Percentiles rank a stretch among this genome's conserved stretches.
phyloP scores from a whole-genome alignment of 1,140 invertebrate genomes.

The Bursaphelenchus mucronatus region DNA sequence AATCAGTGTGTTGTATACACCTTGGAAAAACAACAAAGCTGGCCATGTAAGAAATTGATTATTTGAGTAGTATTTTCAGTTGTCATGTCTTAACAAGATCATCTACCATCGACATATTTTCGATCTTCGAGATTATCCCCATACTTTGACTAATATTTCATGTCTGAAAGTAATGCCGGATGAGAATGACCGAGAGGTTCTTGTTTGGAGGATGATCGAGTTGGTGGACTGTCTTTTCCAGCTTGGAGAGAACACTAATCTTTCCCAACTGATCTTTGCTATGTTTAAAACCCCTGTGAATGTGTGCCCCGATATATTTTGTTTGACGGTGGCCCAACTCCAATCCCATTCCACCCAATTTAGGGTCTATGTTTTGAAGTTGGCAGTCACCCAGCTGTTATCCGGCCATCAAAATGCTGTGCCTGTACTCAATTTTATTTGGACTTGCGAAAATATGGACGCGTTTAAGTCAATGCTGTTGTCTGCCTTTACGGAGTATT shows the following conservation, averaged over 20 bases:
- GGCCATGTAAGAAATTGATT: slow-evolving; percentile 16
- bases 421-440: slow-evolving; percentile 38
- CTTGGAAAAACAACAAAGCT: slow-evolving; percentile 9
- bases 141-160: slow-evolving; percentile 77
- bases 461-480: slow-evolving; percentile 29
- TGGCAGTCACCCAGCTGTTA: slow-evolving; percentile 33
- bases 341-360: slow-evolving; percentile 34
- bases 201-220: slow-evolving; percentile 83
- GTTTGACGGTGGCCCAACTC: slow-evolving; percentile 39
- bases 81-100: slow-evolving; percentile 74
- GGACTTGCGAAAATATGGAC: slow-evolving; percentile 28
- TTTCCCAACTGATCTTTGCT: slow-evolving; percentile 27
- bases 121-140: slow-evolving; percentile 84
- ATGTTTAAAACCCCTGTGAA: slow-evolving; percentile 32
- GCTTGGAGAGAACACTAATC: slow-evolving; percentile 69
- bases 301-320: slow-evolving; percentile 37
- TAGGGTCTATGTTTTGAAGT: slow-evolving; percentile 31
- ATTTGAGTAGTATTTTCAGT: slow-evolving; percentile 22
- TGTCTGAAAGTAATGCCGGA: slow-evolving; percentile 75
- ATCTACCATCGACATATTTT: slow-evolving; percentile 82
- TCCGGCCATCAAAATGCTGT: slow-evolving; percentile 42
- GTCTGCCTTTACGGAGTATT: slow-evolving; percentile 33
- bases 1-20: slow-evolving; percentile 15
- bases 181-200: slow-evolving; percentile 74
- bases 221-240: slow-evolving; percentile 80